Conservation (phyloP, 1,140 invertebrate genomes). For the Drosophila rhopaloa region DNA sequence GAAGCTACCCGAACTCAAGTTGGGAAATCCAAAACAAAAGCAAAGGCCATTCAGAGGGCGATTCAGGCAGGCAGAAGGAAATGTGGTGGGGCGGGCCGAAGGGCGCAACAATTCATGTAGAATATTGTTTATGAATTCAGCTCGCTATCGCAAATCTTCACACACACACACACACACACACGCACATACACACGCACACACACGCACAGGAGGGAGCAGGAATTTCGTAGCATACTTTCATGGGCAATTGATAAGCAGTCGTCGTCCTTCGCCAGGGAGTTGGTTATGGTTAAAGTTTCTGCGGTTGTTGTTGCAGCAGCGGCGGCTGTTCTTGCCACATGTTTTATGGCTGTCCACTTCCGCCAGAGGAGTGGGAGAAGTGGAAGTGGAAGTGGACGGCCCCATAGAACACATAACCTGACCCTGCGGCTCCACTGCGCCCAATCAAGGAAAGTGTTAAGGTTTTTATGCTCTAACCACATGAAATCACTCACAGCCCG, state of each 20-base stretch:
- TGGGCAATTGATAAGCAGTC: slow-evolving; percentile 58
- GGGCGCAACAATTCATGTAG: slow-evolving; percentile 65
- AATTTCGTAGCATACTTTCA: slow-evolving; percentile 54
- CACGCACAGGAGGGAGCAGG: background rate
- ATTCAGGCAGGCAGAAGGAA: background rate
- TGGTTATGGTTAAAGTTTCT: slow-evolving; percentile 69
- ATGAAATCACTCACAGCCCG: slow-evolving; percentile 50
- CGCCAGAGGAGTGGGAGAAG: background rate
- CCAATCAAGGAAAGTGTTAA: slow-evolving; percentile 66
- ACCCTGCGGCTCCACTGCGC: background rate
- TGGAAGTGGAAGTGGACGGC: background rate
- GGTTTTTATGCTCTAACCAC: slow-evolving; percentile 47
- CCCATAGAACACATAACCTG: background rate
- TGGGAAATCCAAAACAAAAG: slow-evolving; percentile 26
- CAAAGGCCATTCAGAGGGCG: slow-evolving; percentile 19
- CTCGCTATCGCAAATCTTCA: slow-evolving; percentile 60
- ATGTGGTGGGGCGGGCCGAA: slow-evolving; percentile 21
- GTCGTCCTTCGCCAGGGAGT: slow-evolving; percentile 30
- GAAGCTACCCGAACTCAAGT: slow-evolving; percentile 16
- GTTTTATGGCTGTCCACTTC: slow-evolving; percentile 72
- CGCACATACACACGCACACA: slow-evolving; percentile 3
- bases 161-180: slow-evolving; percentile 5
- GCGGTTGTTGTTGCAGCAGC: slow-evolving; percentile 13
- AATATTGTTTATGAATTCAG: slow-evolving; percentile 71
- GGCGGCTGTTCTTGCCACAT: slow-evolving; percentile 24